Evolutionary conservation across 2,113 vertebrate species (phyloP).

Genomic region (Zosterops lateralis): DNA sequence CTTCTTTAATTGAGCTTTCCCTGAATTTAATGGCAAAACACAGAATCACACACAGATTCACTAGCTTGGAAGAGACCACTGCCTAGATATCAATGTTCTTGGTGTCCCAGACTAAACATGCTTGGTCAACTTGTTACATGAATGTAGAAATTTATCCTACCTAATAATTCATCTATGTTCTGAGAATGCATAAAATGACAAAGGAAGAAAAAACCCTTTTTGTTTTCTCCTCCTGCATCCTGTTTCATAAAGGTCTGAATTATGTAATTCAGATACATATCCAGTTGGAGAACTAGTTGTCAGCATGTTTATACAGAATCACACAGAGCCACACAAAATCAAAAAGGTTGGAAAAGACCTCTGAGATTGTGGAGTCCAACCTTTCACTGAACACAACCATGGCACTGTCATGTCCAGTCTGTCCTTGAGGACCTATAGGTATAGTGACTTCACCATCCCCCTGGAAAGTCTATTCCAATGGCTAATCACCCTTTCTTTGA

Average conservation of each 20-base stretch:
- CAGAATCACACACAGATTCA: background rate
- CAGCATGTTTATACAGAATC: background rate
- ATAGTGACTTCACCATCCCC: background rate
- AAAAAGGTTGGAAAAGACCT: background rate
- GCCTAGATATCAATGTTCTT: background rate
- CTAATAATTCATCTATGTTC: background rate
- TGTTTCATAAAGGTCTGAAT: background rate
- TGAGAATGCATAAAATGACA: background rate
- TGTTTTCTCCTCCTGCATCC: accelerated
- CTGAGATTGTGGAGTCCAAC: background rate
- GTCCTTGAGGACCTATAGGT: background rate
- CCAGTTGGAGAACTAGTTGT: background rate
- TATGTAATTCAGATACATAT: background rate
- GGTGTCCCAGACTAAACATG: background rate
- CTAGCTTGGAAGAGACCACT: background rate
- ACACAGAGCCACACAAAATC: background rate
- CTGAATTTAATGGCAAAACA: background rate
- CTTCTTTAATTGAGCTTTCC: background rate
- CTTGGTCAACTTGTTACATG: accelerated
- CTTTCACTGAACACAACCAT: background rate
- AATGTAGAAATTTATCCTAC: background rate
- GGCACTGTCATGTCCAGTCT: background rate
- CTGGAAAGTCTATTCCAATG: background rate
- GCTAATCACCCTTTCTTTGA: background rate
- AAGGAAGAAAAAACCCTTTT: background rate